Percentiles rank a stretch among this genome's conserved stretches.
phyloP scores from a whole-genome alignment of 1,140 invertebrate genomes.

The Nomia melanderi region DNA sequence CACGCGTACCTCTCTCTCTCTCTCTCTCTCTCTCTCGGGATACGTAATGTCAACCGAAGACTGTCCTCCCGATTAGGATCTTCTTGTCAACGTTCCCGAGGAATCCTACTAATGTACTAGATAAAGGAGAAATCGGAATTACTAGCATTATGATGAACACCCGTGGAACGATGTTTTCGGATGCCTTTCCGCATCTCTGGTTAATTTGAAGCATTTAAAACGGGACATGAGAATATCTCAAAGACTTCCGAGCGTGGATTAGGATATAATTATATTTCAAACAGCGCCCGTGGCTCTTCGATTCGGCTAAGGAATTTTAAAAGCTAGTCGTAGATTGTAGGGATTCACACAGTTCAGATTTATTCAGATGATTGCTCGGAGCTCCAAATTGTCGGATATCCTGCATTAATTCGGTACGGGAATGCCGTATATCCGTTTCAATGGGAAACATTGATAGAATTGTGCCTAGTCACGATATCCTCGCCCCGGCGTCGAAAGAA shows the following conservation, averaged over 20 bases:
- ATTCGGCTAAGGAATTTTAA: no score
- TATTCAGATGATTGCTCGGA: no score
- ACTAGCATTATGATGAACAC: background rate
- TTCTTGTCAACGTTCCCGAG: background rate
- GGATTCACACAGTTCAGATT: no score
- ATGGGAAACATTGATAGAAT: background rate
- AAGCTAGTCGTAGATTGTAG: no score
- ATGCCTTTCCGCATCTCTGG: background rate
- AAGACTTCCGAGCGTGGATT: no score
- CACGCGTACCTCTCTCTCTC: slow-evolving; percentile 14
- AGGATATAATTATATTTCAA: no score
- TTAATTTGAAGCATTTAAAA: background rate
- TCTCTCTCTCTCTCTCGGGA: slow-evolving; percentile 6
- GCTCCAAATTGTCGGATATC: background rate
- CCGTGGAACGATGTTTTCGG: background rate
- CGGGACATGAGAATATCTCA: no score
- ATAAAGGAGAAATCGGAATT: background rate
- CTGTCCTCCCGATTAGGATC: slow-evolving; percentile 14
- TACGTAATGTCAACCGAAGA: background rate
- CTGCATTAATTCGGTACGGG: background rate
- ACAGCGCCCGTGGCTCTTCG: no score
- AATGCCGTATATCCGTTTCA: background rate
- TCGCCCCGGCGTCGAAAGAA: background rate
- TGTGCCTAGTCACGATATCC: background rate
- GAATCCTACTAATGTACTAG: background rate